Percentiles rank a stretch among this genome's conserved stretches.
phyloP scores from a whole-genome alignment of 2,113 vertebrate species.

The Osmerus mordax region DNA sequence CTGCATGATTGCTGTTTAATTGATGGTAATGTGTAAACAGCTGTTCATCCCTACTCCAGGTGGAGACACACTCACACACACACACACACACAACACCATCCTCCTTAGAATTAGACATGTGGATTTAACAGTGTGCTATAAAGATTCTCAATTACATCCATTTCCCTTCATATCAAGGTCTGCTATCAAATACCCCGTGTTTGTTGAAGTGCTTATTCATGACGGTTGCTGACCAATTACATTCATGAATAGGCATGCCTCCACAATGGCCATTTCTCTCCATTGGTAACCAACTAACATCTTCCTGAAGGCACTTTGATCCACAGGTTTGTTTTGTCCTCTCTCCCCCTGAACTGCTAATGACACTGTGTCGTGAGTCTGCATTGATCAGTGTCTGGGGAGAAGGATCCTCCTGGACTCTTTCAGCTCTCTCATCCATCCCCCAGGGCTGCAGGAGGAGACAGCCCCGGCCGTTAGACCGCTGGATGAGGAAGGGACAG shows the following conservation, averaged over 20 bases:
- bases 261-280: neutral
- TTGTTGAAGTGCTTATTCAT: neutral
- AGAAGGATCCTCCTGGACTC: neutral
- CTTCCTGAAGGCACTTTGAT: too few relatives aligned
- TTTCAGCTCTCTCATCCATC: neutral
- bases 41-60: constrained; percentile 46
- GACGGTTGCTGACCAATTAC: neutral
- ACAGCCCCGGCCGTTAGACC: too few relatives aligned
- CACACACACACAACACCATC: constrained; percentile 37
- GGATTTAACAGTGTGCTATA: neutral
- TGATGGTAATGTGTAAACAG: constrained; percentile 59
- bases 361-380: too few relatives aligned
- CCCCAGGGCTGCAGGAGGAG: too few relatives aligned
- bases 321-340: too few relatives aligned
- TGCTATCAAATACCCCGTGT: neutral
- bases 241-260: neutral
- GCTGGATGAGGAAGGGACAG: too few relatives aligned
- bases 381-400: too few relatives aligned
- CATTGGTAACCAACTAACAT: neutral
- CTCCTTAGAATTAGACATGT: constrained; percentile 36
- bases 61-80: constrained; percentile 21
- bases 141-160: too few relatives aligned
- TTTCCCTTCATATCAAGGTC: neutral
- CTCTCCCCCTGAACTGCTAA: too few relatives aligned
- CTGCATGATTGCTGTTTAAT: constrained; percentile 63